These are phyloP conservation scores for Columba janthina DNA, from an alignment of 2,113 vertebrate genomes.

Conservation along the genomic window DNA sequence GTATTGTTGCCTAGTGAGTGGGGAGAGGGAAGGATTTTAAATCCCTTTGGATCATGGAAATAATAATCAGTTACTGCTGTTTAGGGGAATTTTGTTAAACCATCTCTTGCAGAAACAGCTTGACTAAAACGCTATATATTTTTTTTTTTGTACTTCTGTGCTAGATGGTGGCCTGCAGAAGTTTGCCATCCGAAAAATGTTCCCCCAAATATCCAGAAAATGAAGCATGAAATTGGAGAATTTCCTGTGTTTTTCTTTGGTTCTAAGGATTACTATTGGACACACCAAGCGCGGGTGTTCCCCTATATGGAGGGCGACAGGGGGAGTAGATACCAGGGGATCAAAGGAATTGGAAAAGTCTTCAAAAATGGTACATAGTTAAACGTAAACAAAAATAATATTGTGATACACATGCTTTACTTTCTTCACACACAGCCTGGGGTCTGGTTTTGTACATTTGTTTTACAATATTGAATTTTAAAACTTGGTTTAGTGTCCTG, in stretches of 20 bases:
- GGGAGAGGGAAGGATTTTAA: neutral
- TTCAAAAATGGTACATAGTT: conserved; percentile 89
- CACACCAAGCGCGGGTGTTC: conserved; percentile 96
- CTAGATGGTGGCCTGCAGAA: conserved; percentile 99
- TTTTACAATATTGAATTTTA: neutral
- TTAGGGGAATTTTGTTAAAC: neutral
- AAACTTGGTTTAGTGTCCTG: neutral
- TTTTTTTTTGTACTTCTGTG: conserved; percentile 70
- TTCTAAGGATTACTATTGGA: conserved; percentile 99
- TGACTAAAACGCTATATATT: conserved; percentile 59
- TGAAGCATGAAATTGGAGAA: conserved; percentile 96
- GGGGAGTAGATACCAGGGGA: conserved; percentile 91
- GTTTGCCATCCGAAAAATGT: conserved; percentile 94
- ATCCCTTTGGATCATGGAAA: neutral
- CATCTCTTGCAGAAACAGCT: neutral
- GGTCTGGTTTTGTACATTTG: neutral
- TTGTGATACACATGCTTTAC: neutral
- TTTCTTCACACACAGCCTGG: neutral
- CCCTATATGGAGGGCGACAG: conserved; percentile 98
- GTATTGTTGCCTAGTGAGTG: neutral
- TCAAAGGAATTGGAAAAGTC: conserved; percentile 91
- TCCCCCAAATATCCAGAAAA: conserved; percentile 98
- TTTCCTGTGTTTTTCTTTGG: conserved; percentile 99
- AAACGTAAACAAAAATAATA: neutral
- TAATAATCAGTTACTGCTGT: neutral